Evolutionary conservation across 2,113 vertebrate species (phyloP).

Genomic region (Tor tambroides): DNA sequence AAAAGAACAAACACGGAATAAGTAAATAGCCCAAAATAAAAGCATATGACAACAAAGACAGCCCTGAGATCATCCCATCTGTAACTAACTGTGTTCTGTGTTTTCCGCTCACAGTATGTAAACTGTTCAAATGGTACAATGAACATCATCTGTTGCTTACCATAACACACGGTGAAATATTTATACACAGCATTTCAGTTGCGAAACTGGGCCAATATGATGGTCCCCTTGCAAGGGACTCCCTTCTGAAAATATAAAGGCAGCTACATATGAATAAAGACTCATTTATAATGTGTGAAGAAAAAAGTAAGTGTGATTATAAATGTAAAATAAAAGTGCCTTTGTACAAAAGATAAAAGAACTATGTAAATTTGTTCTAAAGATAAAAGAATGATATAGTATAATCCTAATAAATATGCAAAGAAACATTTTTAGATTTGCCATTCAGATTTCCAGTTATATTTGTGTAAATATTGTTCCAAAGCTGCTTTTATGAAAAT

Average conservation of each 20-base stretch:
- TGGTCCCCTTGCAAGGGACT: not conserved
- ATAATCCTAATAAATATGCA: no score
- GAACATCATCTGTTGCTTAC: constrained; percentile 41
- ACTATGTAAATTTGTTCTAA: not conserved
- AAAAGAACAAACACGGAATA: not conserved
- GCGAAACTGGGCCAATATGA: not conserved
- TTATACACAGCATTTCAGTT: constrained; percentile 13
- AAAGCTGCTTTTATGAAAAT: not conserved
- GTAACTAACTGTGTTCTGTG: constrained; percentile 14
- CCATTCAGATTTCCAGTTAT: not conserved
- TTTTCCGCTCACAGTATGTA: constrained; percentile 15
- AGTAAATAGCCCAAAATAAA: constrained; percentile 15
- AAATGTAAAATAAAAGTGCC: not conserved
- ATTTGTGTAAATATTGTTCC: not conserved
- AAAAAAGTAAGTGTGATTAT: not conserved
- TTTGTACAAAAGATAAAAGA: not conserved
- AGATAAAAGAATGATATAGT: no score
- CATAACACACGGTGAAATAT: constrained; percentile 11
- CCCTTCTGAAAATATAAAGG: not conserved
- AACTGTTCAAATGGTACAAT: constrained; percentile 37
- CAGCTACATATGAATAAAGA: not conserved
- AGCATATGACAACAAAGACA: constrained; percentile 15
- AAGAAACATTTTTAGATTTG: not conserved
- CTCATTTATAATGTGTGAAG: not conserved
- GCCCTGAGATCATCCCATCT: constrained; percentile 15